Evolutionary conservation across 2,888 invertebrate genomes (phyloP).

Genomic region (Melieria crassipennis): DNA sequence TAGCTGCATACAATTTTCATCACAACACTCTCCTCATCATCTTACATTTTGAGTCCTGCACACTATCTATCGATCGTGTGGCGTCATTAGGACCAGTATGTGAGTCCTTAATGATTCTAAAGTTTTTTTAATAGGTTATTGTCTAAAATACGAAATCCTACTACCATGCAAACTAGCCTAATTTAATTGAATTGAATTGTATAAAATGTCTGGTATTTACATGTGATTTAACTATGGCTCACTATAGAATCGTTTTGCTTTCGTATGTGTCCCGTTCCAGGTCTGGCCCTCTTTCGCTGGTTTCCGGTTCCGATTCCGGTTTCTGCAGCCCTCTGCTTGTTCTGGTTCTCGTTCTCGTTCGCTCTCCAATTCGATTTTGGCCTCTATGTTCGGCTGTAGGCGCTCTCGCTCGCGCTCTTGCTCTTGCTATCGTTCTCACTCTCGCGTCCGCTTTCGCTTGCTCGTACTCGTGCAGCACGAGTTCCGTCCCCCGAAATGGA

Average conservation of each 20-base stretch:
- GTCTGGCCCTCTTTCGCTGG: conserved; percentile 19
- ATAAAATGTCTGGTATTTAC: conserved; percentile 24
- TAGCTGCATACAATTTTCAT: no score
- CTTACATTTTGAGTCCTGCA: no score
- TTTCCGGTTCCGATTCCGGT: not conserved
- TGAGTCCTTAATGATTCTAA: no score
- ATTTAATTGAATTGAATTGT: not conserved
- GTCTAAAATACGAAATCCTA: not conserved
- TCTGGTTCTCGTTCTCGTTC: conserved; percentile 7
- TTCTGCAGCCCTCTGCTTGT: not conserved
- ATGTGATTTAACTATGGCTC: conserved; percentile 26
- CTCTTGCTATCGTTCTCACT: not conserved
- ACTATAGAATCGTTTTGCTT: conserved; percentile 15
- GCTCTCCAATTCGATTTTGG: not conserved
- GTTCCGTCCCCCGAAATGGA: conserved; percentile 17
- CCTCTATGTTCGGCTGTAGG: not conserved
- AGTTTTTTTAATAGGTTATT: not conserved
- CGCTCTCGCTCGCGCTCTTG: not conserved
- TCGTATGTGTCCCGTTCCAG: conserved; percentile 23
- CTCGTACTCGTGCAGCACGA: conserved; percentile 5
- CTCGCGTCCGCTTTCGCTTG: not conserved
- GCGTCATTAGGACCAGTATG: no score
- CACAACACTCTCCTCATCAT: no score
- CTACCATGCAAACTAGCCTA: no score
- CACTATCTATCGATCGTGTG: no score